Evolutionary conservation across 2,888 invertebrate genomes (phyloP).

Genomic region (Heliconius ethilla): DNA sequence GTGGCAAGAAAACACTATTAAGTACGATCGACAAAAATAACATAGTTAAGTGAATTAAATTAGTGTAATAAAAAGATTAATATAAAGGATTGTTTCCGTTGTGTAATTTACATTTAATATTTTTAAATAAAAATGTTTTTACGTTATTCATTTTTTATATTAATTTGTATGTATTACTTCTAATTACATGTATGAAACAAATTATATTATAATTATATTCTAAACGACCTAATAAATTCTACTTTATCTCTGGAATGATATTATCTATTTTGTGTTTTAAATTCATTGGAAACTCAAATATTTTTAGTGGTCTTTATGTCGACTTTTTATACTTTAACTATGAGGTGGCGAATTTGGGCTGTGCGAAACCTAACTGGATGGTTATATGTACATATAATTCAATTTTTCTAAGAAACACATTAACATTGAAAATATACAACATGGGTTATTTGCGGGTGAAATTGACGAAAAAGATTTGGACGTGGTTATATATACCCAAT

Average conservation of each 20-base stretch:
- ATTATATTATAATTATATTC: background rate
- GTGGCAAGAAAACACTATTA: background rate
- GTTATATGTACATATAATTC: too few relatives aligned
- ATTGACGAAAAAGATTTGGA: background rate
- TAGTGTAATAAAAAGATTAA: background rate
- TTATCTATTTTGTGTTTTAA: background rate
- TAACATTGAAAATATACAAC: too few relatives aligned
- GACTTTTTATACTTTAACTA: background rate
- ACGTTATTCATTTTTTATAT: background rate
- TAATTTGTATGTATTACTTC: background rate
- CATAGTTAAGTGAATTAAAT: background rate
- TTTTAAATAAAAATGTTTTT: constrained; percentile 1
- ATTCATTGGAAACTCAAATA: background rate
- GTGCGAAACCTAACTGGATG: too few relatives aligned
- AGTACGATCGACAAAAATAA: background rate
- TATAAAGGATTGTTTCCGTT: background rate
- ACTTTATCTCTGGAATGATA: background rate
- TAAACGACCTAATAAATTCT: background rate
- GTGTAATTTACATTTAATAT: background rate
- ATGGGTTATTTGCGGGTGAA: background rate
- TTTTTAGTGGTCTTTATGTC: background rate
- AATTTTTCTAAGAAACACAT: too few relatives aligned
- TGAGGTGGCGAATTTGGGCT: background rate
- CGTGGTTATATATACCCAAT: background rate
- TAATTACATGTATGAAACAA: background rate